Evolutionary conservation across 2,888 invertebrate species (phyloP).

Genomic region (Synanthedon myopaeformis): DNA sequence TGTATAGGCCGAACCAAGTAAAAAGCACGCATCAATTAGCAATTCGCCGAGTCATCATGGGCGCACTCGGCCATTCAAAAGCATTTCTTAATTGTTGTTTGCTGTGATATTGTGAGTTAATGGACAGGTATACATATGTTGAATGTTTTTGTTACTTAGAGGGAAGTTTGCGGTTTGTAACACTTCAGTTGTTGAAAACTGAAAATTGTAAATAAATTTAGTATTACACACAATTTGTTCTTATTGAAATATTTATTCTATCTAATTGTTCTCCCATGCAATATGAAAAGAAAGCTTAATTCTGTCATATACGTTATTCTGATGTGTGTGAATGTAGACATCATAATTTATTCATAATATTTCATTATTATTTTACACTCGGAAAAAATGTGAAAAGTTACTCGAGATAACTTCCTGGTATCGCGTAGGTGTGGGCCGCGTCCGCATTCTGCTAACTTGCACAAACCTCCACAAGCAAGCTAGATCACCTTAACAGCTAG

Average conservation of each 20-base stretch:
- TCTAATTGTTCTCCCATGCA: neutral
- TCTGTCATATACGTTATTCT: neutral
- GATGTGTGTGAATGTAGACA: neutral
- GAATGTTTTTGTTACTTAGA: conserved; percentile 43
- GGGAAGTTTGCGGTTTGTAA: conserved; percentile 29
- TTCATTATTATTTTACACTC: neutral
- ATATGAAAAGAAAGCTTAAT: too few relatives aligned
- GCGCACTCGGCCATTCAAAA: conserved; percentile 42
- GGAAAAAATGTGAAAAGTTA: conserved; percentile 5
- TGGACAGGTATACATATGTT: conserved; percentile 51
- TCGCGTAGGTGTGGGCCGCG: conserved; percentile 44
- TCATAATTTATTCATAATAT: neutral
- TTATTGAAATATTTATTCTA: neutral
- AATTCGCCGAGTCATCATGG: conserved; percentile 57
- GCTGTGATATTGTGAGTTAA: conserved; percentile 69
- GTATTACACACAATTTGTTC: conserved; percentile 16
- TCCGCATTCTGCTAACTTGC: conserved; percentile 59
- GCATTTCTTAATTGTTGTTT: conserved; percentile 66
- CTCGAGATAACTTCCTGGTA: conserved; percentile 37
- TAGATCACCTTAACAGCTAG: conserved; percentile 57
- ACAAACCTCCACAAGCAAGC: conserved; percentile 25
- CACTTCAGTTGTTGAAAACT: conserved; percentile 33
- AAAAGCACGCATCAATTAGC: conserved; percentile 56
- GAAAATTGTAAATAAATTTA: conserved; percentile 62
- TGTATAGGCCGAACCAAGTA: conserved; percentile 42